Base-by-base conservation (phyloP, 2,797 vertebrate genomes). In the Mareca penelope region DNA sequence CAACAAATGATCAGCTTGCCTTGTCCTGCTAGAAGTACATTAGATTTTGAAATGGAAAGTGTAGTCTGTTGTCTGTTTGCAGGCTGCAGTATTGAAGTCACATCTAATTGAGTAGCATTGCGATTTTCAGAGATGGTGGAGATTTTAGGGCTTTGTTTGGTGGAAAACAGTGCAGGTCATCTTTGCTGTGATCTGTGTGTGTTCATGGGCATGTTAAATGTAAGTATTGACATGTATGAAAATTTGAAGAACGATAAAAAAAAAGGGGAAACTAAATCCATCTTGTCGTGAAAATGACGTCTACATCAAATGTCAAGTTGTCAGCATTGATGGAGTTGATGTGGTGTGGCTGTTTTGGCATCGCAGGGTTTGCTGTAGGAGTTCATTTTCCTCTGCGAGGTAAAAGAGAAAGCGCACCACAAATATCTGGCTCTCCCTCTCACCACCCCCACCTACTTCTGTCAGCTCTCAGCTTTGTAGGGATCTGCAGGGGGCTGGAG, bases 361-460 rank as follows among this genome's bases (percentile, higher is more conserved):
- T 52, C 67, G 80, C 69, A 61, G 75, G 46, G 60, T 90, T 82
- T 91, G 85, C 78, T 70, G 85, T 83, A 71, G 89, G 69, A 89
- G 93, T 94, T 94, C 79, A 87, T 96, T 85, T 93, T 92, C 81
- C 60, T 84, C 63, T 75, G 82, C 90, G 88, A 96, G 95, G 90
- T 96, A 92, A 82, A 91, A 85, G 53, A 42, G 61, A 80, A 13
- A 12, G 94, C 93, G 89, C 96, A 95, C 94, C 95, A 95, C 93
- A 90, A 93, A 89, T 59, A 46, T 72, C 84, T 92, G 90, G 92
- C 89, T 90, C 80, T 92, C 88, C 73, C 73, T 94, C 93, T 96
- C 92, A 95, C 90, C 95, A 93, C 92, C 91, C 88, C 95, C 93
- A 96, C 95, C 91, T 93, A 92, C 96, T 96, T 88, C 93, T 96